Conservation (phyloP, 2,113 vertebrate species). For the Chionodraco myersi region DNA sequence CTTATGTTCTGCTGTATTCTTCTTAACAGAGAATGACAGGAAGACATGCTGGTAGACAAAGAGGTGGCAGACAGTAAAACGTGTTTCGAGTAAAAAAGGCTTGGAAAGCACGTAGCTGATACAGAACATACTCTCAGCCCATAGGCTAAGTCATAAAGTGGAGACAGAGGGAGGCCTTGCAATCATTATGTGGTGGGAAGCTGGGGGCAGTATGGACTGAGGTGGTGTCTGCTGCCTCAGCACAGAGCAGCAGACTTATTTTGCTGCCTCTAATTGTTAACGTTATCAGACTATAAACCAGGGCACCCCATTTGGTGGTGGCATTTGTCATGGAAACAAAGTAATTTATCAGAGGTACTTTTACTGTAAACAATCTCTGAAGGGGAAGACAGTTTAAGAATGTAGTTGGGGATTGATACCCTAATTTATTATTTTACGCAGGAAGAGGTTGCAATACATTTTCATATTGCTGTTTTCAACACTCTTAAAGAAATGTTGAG, state of each 20-base stretch:
- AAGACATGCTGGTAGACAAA: conserved; percentile 22
- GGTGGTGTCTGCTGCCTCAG: conserved; percentile 45
- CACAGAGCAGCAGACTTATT: conserved; percentile 26
- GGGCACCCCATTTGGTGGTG: not conserved
- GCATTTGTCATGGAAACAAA: conserved; percentile 29
- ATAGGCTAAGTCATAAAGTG: conserved; percentile 36
- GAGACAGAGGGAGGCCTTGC: conserved; percentile 42
- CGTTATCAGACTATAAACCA: conserved; percentile 31
- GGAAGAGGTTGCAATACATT: not conserved
- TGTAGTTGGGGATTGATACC: not conserved
- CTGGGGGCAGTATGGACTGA: conserved; percentile 30
- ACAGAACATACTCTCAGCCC: conserved; percentile 21
- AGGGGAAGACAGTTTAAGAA: not conserved
- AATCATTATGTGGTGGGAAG: conserved; percentile 60
- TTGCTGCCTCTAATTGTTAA: conserved; percentile 4
- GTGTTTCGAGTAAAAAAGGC: conserved; percentile 36
- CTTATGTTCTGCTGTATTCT: not conserved
- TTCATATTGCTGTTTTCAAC: not conserved
- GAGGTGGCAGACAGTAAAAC: conserved; percentile 40
- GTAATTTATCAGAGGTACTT: conserved; percentile 3
- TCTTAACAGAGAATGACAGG: not conserved
- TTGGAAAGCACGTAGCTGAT: conserved; percentile 49
- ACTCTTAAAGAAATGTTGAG: too few relatives aligned
- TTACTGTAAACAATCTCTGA: not conserved
- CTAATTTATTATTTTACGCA: not conserved